A percentile compares a stretch with the other conserved stretches of the same genome.
phyloP scores from a whole-genome alignment of 2,888 invertebrate genomes.

The Hypena proboscidalis region DNA sequence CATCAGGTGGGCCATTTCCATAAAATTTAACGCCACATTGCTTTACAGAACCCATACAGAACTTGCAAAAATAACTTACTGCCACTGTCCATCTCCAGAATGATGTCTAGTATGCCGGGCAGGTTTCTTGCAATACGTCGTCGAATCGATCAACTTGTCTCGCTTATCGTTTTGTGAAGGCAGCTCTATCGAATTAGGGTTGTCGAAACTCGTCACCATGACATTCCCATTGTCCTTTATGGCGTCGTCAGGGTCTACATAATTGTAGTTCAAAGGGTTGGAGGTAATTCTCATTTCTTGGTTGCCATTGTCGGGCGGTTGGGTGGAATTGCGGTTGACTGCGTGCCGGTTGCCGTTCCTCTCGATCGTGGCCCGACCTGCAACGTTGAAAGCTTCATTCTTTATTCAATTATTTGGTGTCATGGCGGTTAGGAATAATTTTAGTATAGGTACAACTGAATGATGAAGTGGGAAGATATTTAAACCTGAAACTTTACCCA shows the following conservation, averaged over 20 bases:
- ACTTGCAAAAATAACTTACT: conserved; percentile 68
- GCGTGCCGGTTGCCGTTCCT: conserved; percentile 79
- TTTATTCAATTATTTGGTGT: conserved; percentile 32
- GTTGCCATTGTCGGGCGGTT: conserved; percentile 67
- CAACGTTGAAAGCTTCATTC: conserved; percentile 42
- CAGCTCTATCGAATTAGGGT: conserved; percentile 89
- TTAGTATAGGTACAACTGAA: background rate
- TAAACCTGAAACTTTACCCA: background rate
- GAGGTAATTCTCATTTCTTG: conserved; percentile 90
- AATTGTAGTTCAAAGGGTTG: conserved; percentile 90
- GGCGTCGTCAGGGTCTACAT: conserved; percentile 88
- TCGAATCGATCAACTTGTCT: conserved; percentile 84
- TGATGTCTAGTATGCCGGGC: conserved; percentile 65
- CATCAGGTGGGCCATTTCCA: too few species aligned
- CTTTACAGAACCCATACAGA: conserved; percentile 39
- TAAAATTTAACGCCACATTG: too few species aligned
- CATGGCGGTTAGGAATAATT: conserved; percentile 3
- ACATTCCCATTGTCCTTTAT: conserved; percentile 79
- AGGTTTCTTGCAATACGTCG: conserved; percentile 89
- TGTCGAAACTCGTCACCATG: conserved; percentile 90
- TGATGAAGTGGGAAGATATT: background rate
- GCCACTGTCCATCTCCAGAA: conserved; percentile 79
- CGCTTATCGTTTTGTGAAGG: conserved; percentile 81
- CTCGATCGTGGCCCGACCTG: conserved; percentile 87
- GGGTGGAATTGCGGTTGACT: conserved; percentile 69